phyloP scores from a whole-genome alignment of 2,888 invertebrate genomes.

The Pachliopta kotzebuea region DNA sequence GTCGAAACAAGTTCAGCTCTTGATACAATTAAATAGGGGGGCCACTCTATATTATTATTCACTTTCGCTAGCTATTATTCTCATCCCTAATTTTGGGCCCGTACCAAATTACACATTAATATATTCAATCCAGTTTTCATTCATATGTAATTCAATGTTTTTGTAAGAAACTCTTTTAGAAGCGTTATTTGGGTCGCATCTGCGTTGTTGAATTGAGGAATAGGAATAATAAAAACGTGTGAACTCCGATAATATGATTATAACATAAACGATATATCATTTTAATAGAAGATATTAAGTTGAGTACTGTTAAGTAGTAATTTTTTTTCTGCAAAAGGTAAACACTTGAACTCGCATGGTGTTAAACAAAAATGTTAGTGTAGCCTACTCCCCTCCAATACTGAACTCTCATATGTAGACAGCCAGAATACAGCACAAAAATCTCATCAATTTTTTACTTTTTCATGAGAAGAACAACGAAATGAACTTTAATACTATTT shows the following conservation, averaged over 20 bases:
- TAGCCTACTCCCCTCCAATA: too few species aligned
- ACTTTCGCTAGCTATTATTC: slow-evolving; percentile 68
- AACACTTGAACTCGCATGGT: too few species aligned
- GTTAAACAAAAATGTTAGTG: too few species aligned
- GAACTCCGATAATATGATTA: slow-evolving; percentile 41
- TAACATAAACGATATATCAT: background rate
- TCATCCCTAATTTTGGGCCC: slow-evolving; percentile 71
- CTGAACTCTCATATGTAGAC: too few species aligned
- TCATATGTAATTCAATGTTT: slow-evolving; percentile 74
- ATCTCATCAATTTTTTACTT: too few species aligned
- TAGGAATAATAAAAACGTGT: slow-evolving; percentile 65
- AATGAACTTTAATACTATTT: too few species aligned
- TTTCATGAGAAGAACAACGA: too few species aligned
- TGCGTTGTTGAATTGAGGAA: slow-evolving; percentile 69
- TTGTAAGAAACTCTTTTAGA: slow-evolving; percentile 65
- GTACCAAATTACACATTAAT: slow-evolving; percentile 75
- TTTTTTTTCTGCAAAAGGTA: background rate
- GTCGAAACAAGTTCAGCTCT: slow-evolving; percentile 63
- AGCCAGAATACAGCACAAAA: too few species aligned
- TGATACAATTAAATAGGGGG: slow-evolving; percentile 60
- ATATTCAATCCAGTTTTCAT: slow-evolving; percentile 77
- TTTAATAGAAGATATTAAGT: background rate
- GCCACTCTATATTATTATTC: slow-evolving; percentile 51
- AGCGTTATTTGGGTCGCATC: slow-evolving; percentile 72
- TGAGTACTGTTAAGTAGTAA: background rate